Base-by-base conservation (phyloP, 1,140 invertebrate species). In the Saxidomus purpurata region DNA sequence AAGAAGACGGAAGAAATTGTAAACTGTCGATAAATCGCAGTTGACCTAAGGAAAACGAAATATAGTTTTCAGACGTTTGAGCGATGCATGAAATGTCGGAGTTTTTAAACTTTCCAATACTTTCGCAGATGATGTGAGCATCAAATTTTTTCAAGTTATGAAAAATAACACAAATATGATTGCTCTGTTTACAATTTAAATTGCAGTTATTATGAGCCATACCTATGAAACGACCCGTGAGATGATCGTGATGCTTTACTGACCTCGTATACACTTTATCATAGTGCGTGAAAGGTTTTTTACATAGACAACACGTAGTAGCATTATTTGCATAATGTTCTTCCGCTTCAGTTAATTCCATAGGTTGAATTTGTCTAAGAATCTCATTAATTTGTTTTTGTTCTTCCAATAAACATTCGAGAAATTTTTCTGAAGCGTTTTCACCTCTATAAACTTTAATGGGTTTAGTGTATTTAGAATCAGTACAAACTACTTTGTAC, bases 71-170 rank as follows among this genome's bases (percentile, higher is more conserved):
- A 92, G 96, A 94, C 61, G 92, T 95, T 55, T 94, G n/a, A n/a
- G n/a, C n/a, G n/a, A n/a, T n/a, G n/a, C n/a, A n/a, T n/a, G n/a
- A n/a, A n/a, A n/a, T n/a, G n/a, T n/a, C n/a, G n/a, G n/a, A n/a
- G n/a, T 92, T 67, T 91, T 93, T 76, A 6, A 91, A 11, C 25
- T 49, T 38, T n/a, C 90, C 89, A 25, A 95, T 69, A 34, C 89
- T 90, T 92, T 94, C 92, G 25, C 59, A 55, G 11, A 96, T 92
- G 0, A 96, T 81, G 89, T 95, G 95, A 55, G 87, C 36, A 90
- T 96, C 95, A 92, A 95, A 96, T 4, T 91, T 92, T 40, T 61
- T 83, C 36, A 95, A 90, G 91, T 95, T 96, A 88, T 96, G 96
- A 84, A 96, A 95, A 82, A 95, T 89, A 55, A 96, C 89, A 22